Base-by-base conservation (phyloP, 1,140 invertebrate genomes). In the Parapsyche elsis region DNA sequence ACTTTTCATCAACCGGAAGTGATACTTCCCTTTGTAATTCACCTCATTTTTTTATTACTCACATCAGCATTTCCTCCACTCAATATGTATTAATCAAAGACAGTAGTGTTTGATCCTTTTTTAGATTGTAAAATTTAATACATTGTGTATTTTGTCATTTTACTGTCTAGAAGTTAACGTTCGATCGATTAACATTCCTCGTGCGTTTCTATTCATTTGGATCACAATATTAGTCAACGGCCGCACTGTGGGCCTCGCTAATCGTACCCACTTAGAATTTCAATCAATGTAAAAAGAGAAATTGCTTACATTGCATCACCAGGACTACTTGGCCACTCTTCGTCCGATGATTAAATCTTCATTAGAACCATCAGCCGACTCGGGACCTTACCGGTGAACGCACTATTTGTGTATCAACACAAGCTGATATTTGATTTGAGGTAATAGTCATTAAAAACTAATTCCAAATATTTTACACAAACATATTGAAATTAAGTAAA, bases 201-300 rank as follows among this genome's bases (percentile, higher is more conserved):
- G n/a, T 7, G 46, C 49, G 23, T 75, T 45, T 59, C 57, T 64
- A 44, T 64, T 77, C 57, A 67, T 77, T 77, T 77, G 75, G 75
- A 64, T 77, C 75, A 67, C 53, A 77, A 57, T 53, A 64, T 77
- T 77, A 77, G 75, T 53, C 75, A 77, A 77, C 46, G 75, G 75
- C 57, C 59, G 30, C 75, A 77, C 44, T 64, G 59, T 77, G 38
- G 44, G 45, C 49, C 30, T 49, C 38, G 76, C 26, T 24, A 59
- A 45, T 57, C 14, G 53, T 0, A 59, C 53, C 19, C 71, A 14
- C 24, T 9, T 9, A 61, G 78, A 79, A 79, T 79, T 30, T 59
- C 10, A 79, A 79, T 73, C 19, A 44, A 38, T 59, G 46, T 73
- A 73, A 79, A 78, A 79, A 79, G 78, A 79, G 78, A 79, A 79